Conservation (phyloP, 2,113 vertebrate species). For the Ammodytes marinus region DNA sequence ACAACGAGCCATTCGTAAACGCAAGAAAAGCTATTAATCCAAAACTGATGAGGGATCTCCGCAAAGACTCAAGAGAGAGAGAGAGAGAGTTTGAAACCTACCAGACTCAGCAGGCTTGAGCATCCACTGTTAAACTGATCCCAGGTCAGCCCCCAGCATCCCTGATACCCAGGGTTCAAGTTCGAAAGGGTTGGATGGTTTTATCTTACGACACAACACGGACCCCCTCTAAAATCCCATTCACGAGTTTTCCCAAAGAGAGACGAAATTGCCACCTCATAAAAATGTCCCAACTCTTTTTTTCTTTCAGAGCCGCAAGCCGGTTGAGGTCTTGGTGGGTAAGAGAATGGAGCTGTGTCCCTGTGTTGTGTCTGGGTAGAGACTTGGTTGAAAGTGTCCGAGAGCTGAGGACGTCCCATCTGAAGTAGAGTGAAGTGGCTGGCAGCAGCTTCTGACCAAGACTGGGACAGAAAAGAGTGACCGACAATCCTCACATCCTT, state of each 20-base stretch:
- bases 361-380: neutral
- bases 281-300: neutral
- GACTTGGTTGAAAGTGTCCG: conserved; percentile 1
- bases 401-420: conserved; percentile 39
- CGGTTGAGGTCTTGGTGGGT: conserved; percentile 2
- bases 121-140: conserved; percentile 33
- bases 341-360: neutral
- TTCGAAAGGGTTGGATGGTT: conserved; percentile 11
- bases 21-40: neutral
- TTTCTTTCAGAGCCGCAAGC: neutral
- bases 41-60: too few species aligned
- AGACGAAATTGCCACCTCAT: neutral
- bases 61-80: neutral
- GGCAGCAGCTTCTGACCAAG: conserved; percentile 57
- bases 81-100: conserved; percentile 29
- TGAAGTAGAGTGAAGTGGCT: conserved; percentile 38
- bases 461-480: conserved; percentile 41
- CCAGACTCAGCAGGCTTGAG: conserved; percentile 38
- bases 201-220: neutral
- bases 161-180: conserved; percentile 20
- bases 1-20: too few species aligned
- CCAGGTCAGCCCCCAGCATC: conserved; percentile 29
- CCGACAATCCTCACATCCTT: conserved; percentile 49
- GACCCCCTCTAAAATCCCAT: neutral
- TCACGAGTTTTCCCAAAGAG: neutral